Percentiles rank a stretch among this genome's conserved stretches.
phyloP scores from a whole-genome alignment of 1,140 invertebrate species.

The Drosophila eugracilis region DNA sequence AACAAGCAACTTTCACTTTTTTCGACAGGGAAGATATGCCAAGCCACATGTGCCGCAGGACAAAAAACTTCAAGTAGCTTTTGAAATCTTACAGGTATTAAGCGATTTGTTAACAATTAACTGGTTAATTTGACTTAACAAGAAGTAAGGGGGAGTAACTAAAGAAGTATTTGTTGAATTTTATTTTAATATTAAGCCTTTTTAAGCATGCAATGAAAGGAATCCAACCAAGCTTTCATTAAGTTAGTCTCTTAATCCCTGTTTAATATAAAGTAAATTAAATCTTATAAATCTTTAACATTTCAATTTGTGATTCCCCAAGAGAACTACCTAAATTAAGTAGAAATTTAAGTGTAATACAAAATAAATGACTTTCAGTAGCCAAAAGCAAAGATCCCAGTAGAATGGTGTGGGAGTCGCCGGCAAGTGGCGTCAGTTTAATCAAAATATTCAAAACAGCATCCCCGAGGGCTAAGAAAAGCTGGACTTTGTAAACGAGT shows the following conservation, averaged over 20 bases:
- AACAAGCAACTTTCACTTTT: conserved; percentile 69
- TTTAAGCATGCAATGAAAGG: too few species aligned
- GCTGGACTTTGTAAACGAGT: conserved; percentile 23
- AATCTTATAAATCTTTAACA: too few species aligned
- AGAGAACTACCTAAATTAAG: too few species aligned
- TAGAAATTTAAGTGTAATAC: background rate
- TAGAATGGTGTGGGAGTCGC: conserved; percentile 42
- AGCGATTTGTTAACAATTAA: conserved; percentile 64
- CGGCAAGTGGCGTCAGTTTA: conserved; percentile 67
- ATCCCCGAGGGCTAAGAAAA: conserved; percentile 49
- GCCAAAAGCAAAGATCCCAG: conserved; percentile 12
- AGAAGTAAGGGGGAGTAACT: too few species aligned
- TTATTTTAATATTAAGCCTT: too few species aligned
- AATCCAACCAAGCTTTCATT: too few species aligned
- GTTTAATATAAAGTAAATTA: background rate
- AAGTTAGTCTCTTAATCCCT: background rate
- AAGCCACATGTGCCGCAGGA: conserved; percentile 34
- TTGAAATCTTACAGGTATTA: conserved; percentile 6
- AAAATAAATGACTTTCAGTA: conserved; percentile 60
- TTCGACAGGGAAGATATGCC: conserved; percentile 26
- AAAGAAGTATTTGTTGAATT: too few species aligned
- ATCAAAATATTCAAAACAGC: conserved; percentile 80
- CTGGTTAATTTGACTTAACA: conserved; percentile 6
- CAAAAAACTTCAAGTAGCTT: background rate
- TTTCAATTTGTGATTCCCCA: background rate